Evolutionary conservation across 2,888 invertebrate species (phyloP), one percentile per base, ranked within the genome.

Genomic region (Yponomeuta cagnagella): DNA sequence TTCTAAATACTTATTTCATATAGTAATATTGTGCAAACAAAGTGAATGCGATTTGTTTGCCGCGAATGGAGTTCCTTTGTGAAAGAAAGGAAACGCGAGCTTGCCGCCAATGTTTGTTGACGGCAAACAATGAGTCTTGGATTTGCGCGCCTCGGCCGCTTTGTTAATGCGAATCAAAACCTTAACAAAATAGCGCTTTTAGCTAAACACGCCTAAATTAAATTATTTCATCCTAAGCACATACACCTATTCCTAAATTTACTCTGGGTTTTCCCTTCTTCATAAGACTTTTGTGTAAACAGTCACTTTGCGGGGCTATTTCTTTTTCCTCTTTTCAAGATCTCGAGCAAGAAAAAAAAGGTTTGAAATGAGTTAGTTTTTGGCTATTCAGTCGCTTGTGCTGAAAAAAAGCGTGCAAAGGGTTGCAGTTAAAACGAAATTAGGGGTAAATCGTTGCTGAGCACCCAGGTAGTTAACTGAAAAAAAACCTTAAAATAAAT

Each of bases 71-170:
- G 86, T 87, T 87, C 84, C 85, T 87, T 89, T 87, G 89, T 88
- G 81, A 75, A 75, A 76, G 82, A 81, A 85, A 86, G 85, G 85
- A 88, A 86, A 82, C 85, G 84, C 79, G 81, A 68, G 70, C 68
- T 48, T 77, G 80, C 80, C 79, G 82, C 82, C 85, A 87, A 86
- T 88, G 88, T 90, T 91, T 89, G 89, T 85, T 84, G 80, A 82
- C 78, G 79, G 80, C 85, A 88, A 89, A 90, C 89, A 91, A 89
- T 90, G 88, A 88, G 86, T 82, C 84, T 82, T 88, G 90, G 88
- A 90, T 89, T 90, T 90, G 90, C 83, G 87, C 83, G 81, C 82
- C 80, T 79, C 84, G 82, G 80, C 80, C 81, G 85, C 85, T 86
- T 84, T 87, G 86, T 87, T 87, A 84, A 85, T 85, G 84, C 80